Conservation (phyloP, 2,888 invertebrate genomes). For the Stenoptilia bipunctidactyla region DNA sequence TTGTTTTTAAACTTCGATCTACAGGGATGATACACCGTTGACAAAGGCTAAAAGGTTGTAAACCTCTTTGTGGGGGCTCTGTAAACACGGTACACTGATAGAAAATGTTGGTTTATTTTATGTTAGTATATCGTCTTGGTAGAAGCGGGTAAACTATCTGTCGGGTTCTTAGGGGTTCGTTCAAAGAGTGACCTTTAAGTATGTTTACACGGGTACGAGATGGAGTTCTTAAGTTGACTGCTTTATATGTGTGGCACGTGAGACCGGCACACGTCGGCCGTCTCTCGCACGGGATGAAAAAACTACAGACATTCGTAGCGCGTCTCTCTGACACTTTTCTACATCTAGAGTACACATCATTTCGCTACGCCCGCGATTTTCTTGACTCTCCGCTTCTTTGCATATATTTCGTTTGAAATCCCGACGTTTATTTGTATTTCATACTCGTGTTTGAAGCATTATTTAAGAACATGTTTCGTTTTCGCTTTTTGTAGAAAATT, state of each 20-base stretch:
- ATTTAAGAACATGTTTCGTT: too few relatives aligned
- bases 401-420: too few relatives aligned
- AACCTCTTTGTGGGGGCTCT: not conserved
- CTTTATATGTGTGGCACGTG: not conserved
- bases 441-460: too few relatives aligned
- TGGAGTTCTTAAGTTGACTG: not conserved
- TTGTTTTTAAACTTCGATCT: not conserved
- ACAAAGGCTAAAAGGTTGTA: slow-evolving; percentile 1
- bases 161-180: not conserved
- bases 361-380: too few relatives aligned
- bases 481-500: too few relatives aligned
- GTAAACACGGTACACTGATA: not conserved
- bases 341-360: not conserved
- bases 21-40: not conserved
- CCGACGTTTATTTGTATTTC: too few relatives aligned
- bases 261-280: not conserved
- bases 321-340: not conserved
- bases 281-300: not conserved
- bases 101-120: slow-evolving; percentile 1
- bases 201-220: not conserved
- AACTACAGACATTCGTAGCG: not conserved
- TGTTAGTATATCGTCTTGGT: not conserved
- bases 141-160: not conserved
- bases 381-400: too few relatives aligned
- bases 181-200: slow-evolving; percentile 1